Conservation (phyloP, 2,113 vertebrate genomes). For the Psilopsiagon aurifrons region DNA sequence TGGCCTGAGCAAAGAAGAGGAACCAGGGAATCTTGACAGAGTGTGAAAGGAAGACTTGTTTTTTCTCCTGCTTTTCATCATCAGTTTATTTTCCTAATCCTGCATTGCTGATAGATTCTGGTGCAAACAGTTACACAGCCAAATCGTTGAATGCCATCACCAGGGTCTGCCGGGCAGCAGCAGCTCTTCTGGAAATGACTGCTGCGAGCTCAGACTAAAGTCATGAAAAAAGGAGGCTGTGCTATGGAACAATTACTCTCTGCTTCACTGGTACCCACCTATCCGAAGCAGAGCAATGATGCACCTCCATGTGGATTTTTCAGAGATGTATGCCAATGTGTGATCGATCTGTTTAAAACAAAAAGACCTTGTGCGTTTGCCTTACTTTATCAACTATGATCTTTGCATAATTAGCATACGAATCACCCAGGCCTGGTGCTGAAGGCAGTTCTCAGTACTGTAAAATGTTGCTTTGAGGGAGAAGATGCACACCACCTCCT, state of each 20-base stretch:
- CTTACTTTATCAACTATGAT: not conserved
- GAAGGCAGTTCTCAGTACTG: too few species aligned
- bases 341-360: not conserved
- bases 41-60: not conserved
- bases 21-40: not conserved
- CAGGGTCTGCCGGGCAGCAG: not conserved
- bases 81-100: slow-evolving; percentile 16
- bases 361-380: not conserved
- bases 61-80: not conserved
- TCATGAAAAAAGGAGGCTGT: not conserved
- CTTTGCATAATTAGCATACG: not conserved
- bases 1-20: not conserved
- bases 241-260: not conserved
- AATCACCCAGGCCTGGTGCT: not conserved
- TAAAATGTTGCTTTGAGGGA: not conserved
- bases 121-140: not conserved
- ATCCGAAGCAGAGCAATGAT: not conserved
- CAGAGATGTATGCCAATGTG: not conserved
- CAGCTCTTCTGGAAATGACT: not conserved
- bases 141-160: not conserved
- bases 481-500: accelerated
- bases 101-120: not conserved
- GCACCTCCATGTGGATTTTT: accelerated
- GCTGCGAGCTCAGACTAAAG: not conserved
- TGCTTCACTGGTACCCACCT: not conserved